Evolutionary conservation across 1,140 invertebrate species (phyloP).

Genomic region (Antheraea mylitta): DNA sequence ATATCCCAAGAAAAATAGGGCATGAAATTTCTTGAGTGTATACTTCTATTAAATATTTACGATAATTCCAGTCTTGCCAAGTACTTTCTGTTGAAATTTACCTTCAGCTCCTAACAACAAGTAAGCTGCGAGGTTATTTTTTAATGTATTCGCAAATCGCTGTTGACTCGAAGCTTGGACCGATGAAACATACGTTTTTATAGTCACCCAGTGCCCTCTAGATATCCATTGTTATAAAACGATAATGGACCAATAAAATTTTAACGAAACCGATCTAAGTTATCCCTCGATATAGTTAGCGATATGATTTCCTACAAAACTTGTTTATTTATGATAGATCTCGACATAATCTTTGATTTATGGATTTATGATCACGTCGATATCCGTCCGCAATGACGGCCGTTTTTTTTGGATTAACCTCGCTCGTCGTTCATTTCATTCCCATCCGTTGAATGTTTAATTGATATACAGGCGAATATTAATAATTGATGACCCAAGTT

Average conservation of each 20-base stretch:
- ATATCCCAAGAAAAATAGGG: too few relatives aligned
- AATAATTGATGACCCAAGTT: too few relatives aligned
- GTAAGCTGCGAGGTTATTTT: too few relatives aligned
- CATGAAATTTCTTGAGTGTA: too few relatives aligned
- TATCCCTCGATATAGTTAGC: slow-evolving; percentile 15
- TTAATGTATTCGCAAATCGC: background rate
- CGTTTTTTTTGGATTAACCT: background rate
- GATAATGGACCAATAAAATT: slow-evolving; percentile 39
- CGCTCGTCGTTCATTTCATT: background rate
- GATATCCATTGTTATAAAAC: slow-evolving; percentile 45
- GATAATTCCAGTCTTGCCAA: too few relatives aligned
- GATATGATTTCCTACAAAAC: slow-evolving; percentile 15
- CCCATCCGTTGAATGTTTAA: background rate
- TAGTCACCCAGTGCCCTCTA: slow-evolving; percentile 20
- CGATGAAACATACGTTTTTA: slow-evolving; percentile 22
- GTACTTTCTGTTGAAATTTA: too few relatives aligned
- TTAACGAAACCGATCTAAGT: slow-evolving; percentile 22
- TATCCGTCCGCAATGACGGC: too few relatives aligned
- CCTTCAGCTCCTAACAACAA: too few relatives aligned
- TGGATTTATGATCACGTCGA: too few relatives aligned
- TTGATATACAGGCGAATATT: background rate
- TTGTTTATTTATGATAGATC: background rate
- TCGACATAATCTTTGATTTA: background rate
- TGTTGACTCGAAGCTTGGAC: background rate
- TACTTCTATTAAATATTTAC: too few relatives aligned